Conservation (phyloP, 2,797 vertebrate genomes). For the Protonibea diacanthus region DNA sequence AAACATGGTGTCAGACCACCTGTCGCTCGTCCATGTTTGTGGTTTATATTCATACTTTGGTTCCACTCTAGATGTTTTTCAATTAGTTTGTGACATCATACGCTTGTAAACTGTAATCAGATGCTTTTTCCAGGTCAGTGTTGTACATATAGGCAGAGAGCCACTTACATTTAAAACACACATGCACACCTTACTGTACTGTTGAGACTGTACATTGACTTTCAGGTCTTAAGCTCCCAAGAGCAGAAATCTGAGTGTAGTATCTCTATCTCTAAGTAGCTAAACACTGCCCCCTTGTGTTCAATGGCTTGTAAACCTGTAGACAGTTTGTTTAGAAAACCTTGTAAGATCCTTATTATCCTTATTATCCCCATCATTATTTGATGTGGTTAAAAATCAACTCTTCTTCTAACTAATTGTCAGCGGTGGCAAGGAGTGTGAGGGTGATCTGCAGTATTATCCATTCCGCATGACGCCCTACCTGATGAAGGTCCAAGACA, state of each 20-base stretch:
- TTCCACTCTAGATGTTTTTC: constrained; percentile 60
- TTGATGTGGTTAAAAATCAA: neutral
- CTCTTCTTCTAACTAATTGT: constrained; percentile 12
- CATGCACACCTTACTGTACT: neutral
- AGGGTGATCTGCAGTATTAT: constrained; percentile 88
- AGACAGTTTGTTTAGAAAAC: neutral
- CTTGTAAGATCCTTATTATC: neutral
- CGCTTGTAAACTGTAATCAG: constrained; percentile 42
- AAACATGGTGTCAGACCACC: constrained; percentile 54
- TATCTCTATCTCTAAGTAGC: neutral
- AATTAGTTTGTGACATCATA: constrained; percentile 66
- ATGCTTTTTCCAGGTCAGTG: constrained; percentile 52
- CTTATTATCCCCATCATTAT: neutral
- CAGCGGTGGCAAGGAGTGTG: constrained; percentile 88
- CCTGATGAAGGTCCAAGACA: constrained; percentile 91
- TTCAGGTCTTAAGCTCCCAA: neutral
- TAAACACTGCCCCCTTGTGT: constrained; percentile 53
- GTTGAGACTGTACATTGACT: neutral
- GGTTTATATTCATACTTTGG: constrained; percentile 66
- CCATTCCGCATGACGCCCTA: constrained; percentile 98
- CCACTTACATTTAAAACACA: constrained; percentile 6
- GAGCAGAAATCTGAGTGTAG: neutral
- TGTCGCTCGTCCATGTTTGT: constrained; percentile 52
- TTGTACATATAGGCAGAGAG: constrained; percentile 24
- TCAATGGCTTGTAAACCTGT: neutral